Percentiles rank a stretch among this genome's conserved stretches.
Evolutionary conservation across 2,888 invertebrate species (phyloP).

Genomic region (Agelastica alni): DNA sequence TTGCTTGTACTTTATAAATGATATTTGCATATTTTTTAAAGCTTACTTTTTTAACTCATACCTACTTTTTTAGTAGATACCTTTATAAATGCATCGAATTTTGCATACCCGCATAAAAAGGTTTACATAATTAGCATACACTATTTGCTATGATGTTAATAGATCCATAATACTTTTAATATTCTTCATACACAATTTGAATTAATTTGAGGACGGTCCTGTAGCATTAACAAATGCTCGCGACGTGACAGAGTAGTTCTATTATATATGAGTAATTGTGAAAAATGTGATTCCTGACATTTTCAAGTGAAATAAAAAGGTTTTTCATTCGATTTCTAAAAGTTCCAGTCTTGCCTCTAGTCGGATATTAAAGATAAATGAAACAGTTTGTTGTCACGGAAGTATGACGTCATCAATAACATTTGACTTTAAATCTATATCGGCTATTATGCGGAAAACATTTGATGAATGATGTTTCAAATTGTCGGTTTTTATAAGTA

Average conservation of each 20-base stretch:
- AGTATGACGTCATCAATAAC: constrained; percentile 11
- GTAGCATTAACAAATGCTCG: neutral
- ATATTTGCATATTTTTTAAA: no score
- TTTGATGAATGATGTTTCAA: constrained; percentile 3
- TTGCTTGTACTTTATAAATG: no score
- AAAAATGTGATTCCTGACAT: constrained; percentile 17
- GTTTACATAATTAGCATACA: no score
- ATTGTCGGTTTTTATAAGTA: neutral
- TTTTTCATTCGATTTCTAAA: constrained; percentile 6
- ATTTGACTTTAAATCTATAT: constrained; percentile 11
- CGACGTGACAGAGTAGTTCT: constrained; percentile 10
- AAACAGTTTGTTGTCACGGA: constrained; percentile 12
- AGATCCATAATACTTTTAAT: no score
- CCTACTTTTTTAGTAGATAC: no score
- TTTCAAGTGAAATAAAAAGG: constrained; percentile 13
- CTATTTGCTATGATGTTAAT: no score
- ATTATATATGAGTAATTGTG: constrained; percentile 14
- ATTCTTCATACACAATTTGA: no score
- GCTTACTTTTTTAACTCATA: no score
- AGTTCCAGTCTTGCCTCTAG: neutral
- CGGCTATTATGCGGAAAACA: constrained; percentile 4
- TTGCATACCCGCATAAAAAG: no score
- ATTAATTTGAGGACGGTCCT: no score
- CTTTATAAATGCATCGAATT: no score
- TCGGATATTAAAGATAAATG: constrained; percentile 11